Conservation (phyloP, 2,113 vertebrate genomes). For the Lota lota region DNA sequence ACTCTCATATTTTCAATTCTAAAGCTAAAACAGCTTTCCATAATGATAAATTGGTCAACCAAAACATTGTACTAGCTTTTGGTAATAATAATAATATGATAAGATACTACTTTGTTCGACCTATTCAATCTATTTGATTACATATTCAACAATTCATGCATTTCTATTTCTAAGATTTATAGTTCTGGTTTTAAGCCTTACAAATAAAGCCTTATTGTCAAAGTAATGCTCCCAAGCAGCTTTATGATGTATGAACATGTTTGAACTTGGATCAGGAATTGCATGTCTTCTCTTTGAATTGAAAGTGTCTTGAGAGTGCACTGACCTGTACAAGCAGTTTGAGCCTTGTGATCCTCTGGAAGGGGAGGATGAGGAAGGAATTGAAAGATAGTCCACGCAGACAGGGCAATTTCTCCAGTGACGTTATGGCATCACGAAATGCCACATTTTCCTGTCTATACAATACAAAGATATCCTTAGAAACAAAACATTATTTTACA, state of each 20-base stretch:
- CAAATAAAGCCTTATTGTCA: no score
- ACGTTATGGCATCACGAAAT: slow-evolving; percentile 84
- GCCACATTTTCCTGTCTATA: slow-evolving; percentile 86
- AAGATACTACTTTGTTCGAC: no score
- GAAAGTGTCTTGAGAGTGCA: not conserved
- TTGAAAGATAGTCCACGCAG: slow-evolving; percentile 91
- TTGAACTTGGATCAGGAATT: not conserved
- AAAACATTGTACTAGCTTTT: no score
- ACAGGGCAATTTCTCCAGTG: slow-evolving; percentile 84
- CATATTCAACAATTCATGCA: no score
- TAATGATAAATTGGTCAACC: no score
- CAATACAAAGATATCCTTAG: not conserved
- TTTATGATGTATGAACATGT: not conserved
- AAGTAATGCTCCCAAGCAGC: no score
- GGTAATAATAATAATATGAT: no score
- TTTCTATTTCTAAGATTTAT: no score
- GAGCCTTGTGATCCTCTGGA: slow-evolving; percentile 96
- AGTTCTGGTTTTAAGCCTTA: no score
- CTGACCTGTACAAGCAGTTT: slow-evolving; percentile 92
- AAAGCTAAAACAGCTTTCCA: no score
- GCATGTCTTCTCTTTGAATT: not conserved
- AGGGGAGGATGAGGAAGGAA: slow-evolving; percentile 95
- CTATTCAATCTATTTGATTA: no score
- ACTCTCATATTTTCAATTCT: no score
- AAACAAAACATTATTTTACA: not conserved